phyloP scores from a whole-genome alignment of 2,797 vertebrate species.

The Xerus rutilus region DNA sequence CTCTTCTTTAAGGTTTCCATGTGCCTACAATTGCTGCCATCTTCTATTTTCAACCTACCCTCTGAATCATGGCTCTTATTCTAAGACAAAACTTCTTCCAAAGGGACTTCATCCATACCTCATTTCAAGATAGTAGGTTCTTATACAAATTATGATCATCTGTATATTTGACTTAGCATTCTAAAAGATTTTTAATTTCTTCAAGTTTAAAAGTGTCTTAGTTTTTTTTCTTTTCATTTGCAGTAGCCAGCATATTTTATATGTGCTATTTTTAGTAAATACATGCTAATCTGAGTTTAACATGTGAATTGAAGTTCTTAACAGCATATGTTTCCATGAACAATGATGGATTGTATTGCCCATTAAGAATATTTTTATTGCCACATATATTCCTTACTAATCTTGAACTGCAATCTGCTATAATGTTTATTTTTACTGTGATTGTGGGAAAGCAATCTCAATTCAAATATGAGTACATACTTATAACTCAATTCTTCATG shows the following conservation, averaged over 20 bases:
- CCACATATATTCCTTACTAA: not conserved
- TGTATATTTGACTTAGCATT: not conserved
- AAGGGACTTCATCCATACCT: too few relatives aligned
- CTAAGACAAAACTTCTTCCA: not conserved
- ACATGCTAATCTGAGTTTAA: not conserved
- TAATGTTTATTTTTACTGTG: constrained; percentile 55
- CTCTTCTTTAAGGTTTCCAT: not conserved
- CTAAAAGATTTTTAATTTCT: not conserved
- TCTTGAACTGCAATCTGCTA: not conserved
- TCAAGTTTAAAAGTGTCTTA: not conserved
- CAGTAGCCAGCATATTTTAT: not conserved
- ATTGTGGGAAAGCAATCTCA: not conserved
- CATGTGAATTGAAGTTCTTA: not conserved
- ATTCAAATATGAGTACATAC: not conserved
- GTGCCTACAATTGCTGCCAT: not conserved
- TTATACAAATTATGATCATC: not conserved
- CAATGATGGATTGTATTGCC: not conserved
- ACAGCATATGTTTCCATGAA: not conserved
- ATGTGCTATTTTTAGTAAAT: not conserved
- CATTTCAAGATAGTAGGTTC: not conserved
- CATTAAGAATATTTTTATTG: constrained; percentile 7
- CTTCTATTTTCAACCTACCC: not conserved
- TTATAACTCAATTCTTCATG: not conserved
- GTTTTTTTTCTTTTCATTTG: not conserved
- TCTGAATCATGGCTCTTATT: not conserved